A percentile compares a stretch with the other conserved stretches of the same genome.
phyloP scores from a whole-genome alignment of 2,113 vertebrate genomes.

The Phrynosoma platyrhinos region DNA sequence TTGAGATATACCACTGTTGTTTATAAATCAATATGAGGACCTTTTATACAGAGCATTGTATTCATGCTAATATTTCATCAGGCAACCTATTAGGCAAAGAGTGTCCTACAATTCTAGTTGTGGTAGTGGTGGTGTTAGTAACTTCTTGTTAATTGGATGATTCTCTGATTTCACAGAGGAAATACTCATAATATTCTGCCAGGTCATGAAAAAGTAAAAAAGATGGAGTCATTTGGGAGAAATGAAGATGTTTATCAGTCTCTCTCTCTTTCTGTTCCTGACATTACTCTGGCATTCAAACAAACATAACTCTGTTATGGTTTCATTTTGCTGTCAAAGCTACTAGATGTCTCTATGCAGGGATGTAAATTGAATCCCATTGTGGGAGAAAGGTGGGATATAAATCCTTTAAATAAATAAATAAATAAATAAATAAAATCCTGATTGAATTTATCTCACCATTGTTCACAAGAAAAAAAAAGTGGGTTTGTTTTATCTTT shows the following conservation, averaged over 20 bases:
- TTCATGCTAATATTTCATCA: background rate
- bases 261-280: background rate
- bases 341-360: too few relatives aligned
- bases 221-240: background rate
- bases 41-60: background rate
- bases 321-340: background rate
- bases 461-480: background rate
- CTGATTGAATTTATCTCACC: background rate
- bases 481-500: too few relatives aligned
- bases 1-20: background rate
- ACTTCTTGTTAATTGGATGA: background rate
- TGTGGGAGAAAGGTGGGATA: too few relatives aligned
- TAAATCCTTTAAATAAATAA: too few relatives aligned
- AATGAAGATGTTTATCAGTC: background rate
- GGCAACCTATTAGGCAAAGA: background rate
- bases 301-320: background rate
- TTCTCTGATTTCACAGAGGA: background rate
- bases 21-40: slow-evolving; percentile 8
- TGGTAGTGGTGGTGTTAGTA: background rate
- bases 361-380: too few relatives aligned
- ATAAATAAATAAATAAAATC: background rate
- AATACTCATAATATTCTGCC: background rate
- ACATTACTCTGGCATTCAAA: background rate
- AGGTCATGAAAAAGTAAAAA: background rate
- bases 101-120: background rate